These are phyloP conservation scores for Bombycilla garrulus DNA, from an alignment of 2,113 vertebrate genomes.

Conservation along the genomic window DNA sequence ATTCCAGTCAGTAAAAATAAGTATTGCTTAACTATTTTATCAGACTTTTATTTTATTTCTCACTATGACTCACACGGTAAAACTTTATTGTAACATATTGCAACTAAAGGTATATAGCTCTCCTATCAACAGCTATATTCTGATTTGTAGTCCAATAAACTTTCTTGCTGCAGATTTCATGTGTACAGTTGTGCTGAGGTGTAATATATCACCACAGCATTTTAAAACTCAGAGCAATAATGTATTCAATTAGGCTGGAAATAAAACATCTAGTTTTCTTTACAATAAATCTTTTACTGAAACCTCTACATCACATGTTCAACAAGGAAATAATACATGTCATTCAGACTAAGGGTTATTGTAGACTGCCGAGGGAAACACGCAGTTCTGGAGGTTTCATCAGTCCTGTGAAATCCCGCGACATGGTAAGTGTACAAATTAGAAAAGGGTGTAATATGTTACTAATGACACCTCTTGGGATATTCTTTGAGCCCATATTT, in stretches of 20 bases:
- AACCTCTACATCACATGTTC: conserved; percentile 68
- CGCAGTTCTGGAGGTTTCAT: conserved; percentile 79
- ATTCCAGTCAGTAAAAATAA: conserved; percentile 46
- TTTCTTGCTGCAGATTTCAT: conserved; percentile 57
- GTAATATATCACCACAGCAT: conserved; percentile 68
- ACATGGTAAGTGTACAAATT: conserved; percentile 78
- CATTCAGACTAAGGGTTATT: conserved; percentile 75
- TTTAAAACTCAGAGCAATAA: conserved; percentile 78
- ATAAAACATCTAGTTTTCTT: conserved; percentile 73
- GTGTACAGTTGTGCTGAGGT: conserved; percentile 62
- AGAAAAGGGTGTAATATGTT: conserved; percentile 79
- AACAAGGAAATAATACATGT: conserved; percentile 81
- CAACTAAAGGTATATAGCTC: conserved; percentile 49
- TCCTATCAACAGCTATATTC: conserved; percentile 68
- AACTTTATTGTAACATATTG: conserved; percentile 59
- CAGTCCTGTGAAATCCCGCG: conserved; percentile 70
- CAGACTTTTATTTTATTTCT: conserved; percentile 40
- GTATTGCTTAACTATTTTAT: conserved; percentile 39
- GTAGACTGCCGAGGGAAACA: conserved; percentile 79
- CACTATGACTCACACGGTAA: conserved; percentile 40
- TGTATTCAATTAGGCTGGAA: conserved; percentile 78
- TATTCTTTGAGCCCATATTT: conserved; percentile 70
- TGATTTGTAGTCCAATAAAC: conserved; percentile 75
- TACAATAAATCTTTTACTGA: conserved; percentile 79
- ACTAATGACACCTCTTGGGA: conserved; percentile 83